Conservation (phyloP, 2,113 vertebrate genomes). For the Myocastor coypus region DNA sequence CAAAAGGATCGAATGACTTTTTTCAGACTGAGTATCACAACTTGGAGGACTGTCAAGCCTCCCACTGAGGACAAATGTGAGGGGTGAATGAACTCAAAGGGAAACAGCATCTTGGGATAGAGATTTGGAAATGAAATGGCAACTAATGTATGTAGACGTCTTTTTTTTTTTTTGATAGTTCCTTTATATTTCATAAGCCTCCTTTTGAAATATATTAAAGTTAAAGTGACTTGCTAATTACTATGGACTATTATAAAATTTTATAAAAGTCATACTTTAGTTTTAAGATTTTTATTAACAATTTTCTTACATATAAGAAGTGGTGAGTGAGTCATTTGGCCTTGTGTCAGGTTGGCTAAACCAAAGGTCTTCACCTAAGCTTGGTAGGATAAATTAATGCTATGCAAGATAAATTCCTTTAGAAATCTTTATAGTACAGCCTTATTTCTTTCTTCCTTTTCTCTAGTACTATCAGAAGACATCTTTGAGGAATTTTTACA, state of each 20-base stretch:
- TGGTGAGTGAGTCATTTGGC: neutral
- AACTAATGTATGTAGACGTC: neutral
- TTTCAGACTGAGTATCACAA: conserved; percentile 14
- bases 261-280: neutral
- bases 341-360: neutral
- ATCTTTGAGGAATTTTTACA: neutral
- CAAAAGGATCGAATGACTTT: neutral
- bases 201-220: neutral
- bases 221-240: neutral
- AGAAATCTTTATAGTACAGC: neutral
- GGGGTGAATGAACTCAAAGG: neutral
- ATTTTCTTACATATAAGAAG: neutral
- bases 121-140: neutral
- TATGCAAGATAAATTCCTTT: neutral
- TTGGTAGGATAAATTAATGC: neutral
- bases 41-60: neutral
- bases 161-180: neutral
- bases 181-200: neutral
- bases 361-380: neutral
- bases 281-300: neutral
- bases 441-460: neutral
- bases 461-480: neutral
- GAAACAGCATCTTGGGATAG: neutral
- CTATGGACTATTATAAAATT: neutral
- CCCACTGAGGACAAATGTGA: conserved; percentile 38